These are phyloP conservation scores for Cheilosia soror DNA, from an alignment of 2,888 invertebrate genomes.

Conservation along the genomic window DNA sequence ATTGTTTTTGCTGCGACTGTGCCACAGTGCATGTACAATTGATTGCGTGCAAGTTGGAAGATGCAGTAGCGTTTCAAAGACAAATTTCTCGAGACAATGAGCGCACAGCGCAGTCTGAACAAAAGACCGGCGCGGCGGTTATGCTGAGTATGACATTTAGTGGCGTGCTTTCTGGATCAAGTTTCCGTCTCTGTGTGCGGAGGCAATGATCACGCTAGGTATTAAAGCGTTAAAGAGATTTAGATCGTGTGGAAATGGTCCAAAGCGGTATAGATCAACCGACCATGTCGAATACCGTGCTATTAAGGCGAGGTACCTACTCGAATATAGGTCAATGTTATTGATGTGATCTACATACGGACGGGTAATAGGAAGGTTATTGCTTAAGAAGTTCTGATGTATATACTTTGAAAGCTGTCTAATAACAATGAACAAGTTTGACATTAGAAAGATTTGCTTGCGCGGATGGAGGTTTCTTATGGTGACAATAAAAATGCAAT, in stretches of 20 bases:
- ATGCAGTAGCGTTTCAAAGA: slow-evolving; percentile 63
- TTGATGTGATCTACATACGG: slow-evolving; percentile 37
- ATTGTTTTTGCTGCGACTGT: slow-evolving; percentile 57
- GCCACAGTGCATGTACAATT: slow-evolving; percentile 63
- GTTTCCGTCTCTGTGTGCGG: slow-evolving; percentile 42
- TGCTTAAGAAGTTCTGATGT: neutral
- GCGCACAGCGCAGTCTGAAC: slow-evolving; percentile 11
- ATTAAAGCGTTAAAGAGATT: slow-evolving; percentile 42
- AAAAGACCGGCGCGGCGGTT: slow-evolving; percentile 2
- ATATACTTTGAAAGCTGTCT: neutral
- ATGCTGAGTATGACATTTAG: slow-evolving; percentile 52
- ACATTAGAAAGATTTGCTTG: no score
- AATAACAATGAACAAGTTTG: neutral
- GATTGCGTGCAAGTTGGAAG: slow-evolving; percentile 42
- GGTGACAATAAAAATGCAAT: no score
- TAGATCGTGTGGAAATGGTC: slow-evolving; percentile 37
- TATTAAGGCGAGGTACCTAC: slow-evolving; percentile 40
- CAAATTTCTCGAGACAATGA: slow-evolving; percentile 60
- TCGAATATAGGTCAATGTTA: slow-evolving; percentile 66
- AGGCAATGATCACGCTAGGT: slow-evolving; percentile 2
- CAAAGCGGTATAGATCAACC: slow-evolving; percentile 39
- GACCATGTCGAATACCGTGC: slow-evolving; percentile 52
- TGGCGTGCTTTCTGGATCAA: slow-evolving; percentile 59
- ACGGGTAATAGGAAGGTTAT: neutral
- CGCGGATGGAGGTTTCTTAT: no score